phyloP scores from a whole-genome alignment of 2,888 invertebrate genomes.

The Saturnia pavonia region DNA sequence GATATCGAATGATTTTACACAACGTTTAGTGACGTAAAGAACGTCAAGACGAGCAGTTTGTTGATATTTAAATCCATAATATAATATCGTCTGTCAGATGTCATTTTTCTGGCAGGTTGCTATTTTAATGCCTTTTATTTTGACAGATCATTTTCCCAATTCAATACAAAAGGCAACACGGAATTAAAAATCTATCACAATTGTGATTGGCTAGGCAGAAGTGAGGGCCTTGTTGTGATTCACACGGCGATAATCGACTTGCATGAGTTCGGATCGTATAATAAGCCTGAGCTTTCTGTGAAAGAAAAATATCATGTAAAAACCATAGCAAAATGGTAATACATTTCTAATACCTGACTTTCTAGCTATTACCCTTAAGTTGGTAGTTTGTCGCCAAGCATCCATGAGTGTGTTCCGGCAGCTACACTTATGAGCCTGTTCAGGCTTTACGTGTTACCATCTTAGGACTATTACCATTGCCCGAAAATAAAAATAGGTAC shows the following conservation, averaged over 20 bases:
- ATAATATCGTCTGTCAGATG: not conserved
- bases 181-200: not conserved
- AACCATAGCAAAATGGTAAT: not conserved
- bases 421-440: too few species aligned
- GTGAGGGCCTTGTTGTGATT: not conserved
- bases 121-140: not conserved
- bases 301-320: not conserved
- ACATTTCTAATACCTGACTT: not conserved
- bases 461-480: too few species aligned
- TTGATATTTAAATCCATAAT: not conserved
- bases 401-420: too few species aligned
- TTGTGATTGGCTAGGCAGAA: not conserved
- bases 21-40: not conserved
- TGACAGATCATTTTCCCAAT: not conserved
- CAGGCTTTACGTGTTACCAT: too few species aligned
- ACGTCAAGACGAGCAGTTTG: not conserved
- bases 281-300: too few species aligned
- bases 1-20: not conserved
- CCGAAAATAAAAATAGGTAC: too few species aligned
- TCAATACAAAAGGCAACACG: not conserved
- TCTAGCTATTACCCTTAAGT: too few species aligned
- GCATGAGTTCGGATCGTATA: too few species aligned
- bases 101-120: not conserved
- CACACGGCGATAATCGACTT: too few species aligned
- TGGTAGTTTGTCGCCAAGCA: too few species aligned